Evolutionary conservation across 2,113 vertebrate genomes (phyloP), one percentile per base, ranked within the genome.

Genomic region (Brienomyrus longianalis): DNA sequence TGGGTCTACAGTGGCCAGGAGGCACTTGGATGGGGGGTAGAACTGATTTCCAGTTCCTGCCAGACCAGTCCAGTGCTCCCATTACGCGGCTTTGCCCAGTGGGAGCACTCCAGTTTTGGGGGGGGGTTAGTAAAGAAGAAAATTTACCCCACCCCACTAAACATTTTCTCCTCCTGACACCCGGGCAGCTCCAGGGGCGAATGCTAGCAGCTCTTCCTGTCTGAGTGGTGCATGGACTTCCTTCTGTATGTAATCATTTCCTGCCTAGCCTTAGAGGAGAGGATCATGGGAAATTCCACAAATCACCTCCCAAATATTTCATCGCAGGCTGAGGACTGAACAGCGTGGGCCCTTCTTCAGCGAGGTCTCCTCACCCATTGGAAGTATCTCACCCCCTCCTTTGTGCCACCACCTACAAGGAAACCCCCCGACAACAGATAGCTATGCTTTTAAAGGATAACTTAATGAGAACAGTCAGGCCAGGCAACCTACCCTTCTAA

Each of bases 261-360:
- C 70, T 77, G 70, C 51, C 54, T 43, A 39, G 21, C 51, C 39
- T 39, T 23, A 56, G 86, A 59, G 86, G 19, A 59, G 52, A 87
- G 86, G 35, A 43, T 62, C 17, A 62, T 62, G 87, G 87, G 87
- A 88, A 88, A 88, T 31, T 45, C 59, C n/a, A 31, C 56, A 39
- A 77, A 77, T 77, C 31, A 77, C 70, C 31, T 77, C 70, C 70
- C 15, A 31, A 86, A 51, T 31, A 50, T 86, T 31, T 51, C 48
- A 51, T 48, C 4, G 2, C 3, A 2, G 45, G n/a, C 83, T 50
- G 19, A 27, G 10, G 9, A 11, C 83, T 50, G 83, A 23, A 27
- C 23, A n/a, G 48, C 48, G 23, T 50, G 10, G 11, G 13, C 83
- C 11, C 48, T 85, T n/a, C 83, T 85, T 23, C 43, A 83, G 23